A percentile compares a stretch with the other conserved stretches of the same genome.
phyloP scores from a whole-genome alignment of 2,113 vertebrate genomes.

The Blennius ocellaris region DNA sequence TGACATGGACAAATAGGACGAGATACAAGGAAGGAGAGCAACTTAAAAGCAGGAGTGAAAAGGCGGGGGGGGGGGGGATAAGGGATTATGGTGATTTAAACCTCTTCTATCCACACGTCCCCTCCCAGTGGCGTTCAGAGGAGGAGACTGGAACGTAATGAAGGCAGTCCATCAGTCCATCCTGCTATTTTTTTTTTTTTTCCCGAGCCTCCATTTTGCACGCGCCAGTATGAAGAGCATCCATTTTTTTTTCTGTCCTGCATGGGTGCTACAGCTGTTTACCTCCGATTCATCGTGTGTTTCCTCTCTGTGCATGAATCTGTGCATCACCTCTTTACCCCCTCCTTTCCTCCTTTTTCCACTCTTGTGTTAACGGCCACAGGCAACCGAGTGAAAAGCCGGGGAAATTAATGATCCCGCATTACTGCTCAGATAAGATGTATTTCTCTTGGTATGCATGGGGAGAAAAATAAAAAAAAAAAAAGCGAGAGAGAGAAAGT shows the following conservation, averaged over 20 bases:
- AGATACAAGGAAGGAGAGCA: slow-evolving; percentile 43
- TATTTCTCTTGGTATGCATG: slow-evolving; percentile 3
- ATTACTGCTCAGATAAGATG: slow-evolving; percentile 44
- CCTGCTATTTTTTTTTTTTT: slow-evolving; percentile 28
- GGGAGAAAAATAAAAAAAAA: slow-evolving; percentile 11
- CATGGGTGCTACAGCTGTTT: slow-evolving; percentile 4
- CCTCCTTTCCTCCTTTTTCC: slow-evolving; percentile 12
- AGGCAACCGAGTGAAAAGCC: slow-evolving; percentile 62
- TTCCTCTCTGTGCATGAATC: slow-evolving; percentile 37
- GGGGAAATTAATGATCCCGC: slow-evolving; percentile 64
- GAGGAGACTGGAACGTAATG: slow-evolving; percentile 56
- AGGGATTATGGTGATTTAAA: slow-evolving; percentile 74
- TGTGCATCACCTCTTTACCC: slow-evolving; percentile 20
- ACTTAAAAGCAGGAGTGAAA: slow-evolving; percentile 50
- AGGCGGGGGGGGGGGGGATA: slow-evolving; percentile 43
- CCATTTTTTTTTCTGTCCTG: slow-evolving; percentile 7
- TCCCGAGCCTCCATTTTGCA: slow-evolving; percentile 49
- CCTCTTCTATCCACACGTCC: slow-evolving; percentile 39
- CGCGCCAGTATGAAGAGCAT: slow-evolving; percentile 32
- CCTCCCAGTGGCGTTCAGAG: slow-evolving; percentile 55
- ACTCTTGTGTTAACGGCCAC: slow-evolving; percentile 47
- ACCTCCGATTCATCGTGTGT: neutral
- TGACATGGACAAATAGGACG: slow-evolving; percentile 62
- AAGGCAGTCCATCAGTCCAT: slow-evolving; percentile 68
- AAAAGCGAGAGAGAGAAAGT: slow-evolving; percentile 14